Evolutionary conservation across 2,888 invertebrate species (phyloP), one percentile per base, ranked within the genome.

Genomic region (Cataglyphis altisquamis): DNA sequence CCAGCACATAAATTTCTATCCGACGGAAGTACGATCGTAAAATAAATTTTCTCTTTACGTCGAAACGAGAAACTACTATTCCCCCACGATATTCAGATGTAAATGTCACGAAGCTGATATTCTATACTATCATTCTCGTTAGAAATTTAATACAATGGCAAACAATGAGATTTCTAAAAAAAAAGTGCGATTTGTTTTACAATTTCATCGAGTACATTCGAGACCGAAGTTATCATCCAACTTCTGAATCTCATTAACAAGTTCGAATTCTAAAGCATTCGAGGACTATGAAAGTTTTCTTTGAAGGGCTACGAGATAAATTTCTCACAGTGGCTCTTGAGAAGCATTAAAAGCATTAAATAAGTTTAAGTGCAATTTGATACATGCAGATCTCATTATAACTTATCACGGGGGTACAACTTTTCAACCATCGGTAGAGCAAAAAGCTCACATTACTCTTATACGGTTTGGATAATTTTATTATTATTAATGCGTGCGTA

Each of bases 21-120:
- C 86, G 80, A 62, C 52, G 70, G 60, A 21, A 62, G 32, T 48
- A 57, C 25, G 62, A 25, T 41, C 29, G 66, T 75, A 62, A 89
- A 84, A 85, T 89, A 89, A 89, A 89, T 89, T 81, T 81, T 72
- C 72, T 82, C 82, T 82, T 75, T 55, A 74, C 29, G 21, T 62
- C 63, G 45, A 82, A 84, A 80, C 55, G 72, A 84, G 66, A 21
- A 82, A 84, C 55, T 57, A 68, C 39, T 73, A 78, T 36, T 36
- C 12, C 41, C 4, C 21, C 48, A 4, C n/a, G 9, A 81, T 74
- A 45, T 45, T 75, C 74, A 52, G 21, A 52, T 5, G n/a, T 62
- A 12, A 73, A 62, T 8, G 4, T 66, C n/a, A 39, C 2, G n/a
- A 21, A 15, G 3, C n/a, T 57, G 5, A 25, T 29, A n/a, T 9